phyloP scores from a whole-genome alignment of 2,797 vertebrate species.

The Loriculus beryllinus region DNA sequence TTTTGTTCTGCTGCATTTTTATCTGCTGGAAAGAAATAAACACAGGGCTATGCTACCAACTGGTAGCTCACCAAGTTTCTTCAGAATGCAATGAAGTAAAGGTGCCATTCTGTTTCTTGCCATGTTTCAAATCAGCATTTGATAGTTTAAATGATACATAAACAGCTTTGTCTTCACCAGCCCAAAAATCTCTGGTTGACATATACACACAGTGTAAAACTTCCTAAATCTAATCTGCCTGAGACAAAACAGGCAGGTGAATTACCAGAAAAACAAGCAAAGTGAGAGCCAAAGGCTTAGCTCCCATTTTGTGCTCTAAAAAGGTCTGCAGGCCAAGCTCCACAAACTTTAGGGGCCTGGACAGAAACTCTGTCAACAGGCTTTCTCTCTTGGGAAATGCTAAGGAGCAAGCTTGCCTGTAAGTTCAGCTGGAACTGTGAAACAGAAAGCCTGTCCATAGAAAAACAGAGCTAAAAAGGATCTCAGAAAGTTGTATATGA shows the following conservation, averaged over 20 bases:
- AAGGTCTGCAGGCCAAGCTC: fast-evolving
- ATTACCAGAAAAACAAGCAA: not conserved
- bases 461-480: not conserved
- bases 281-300: not conserved
- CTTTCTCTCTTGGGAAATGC: not conserved
- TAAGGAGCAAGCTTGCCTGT: not conserved
- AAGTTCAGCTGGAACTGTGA: not conserved
- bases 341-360: not conserved
- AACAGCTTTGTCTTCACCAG: not conserved
- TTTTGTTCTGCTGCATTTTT: not conserved
- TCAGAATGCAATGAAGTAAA: not conserved
- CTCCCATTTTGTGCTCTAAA: not conserved
- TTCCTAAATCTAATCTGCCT: not conserved
- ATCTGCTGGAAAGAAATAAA: not conserved
- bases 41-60: not conserved
- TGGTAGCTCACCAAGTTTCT: not conserved
- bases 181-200: not conserved
- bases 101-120: not conserved
- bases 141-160: not conserved
- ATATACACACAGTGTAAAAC: not conserved
- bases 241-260: not conserved
- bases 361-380: not conserved
- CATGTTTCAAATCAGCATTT: not conserved
- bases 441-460: not conserved
- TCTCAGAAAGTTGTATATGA: not conserved